Conservation (phyloP, 2,888 invertebrate species). For the Celastrina argiolus region DNA sequence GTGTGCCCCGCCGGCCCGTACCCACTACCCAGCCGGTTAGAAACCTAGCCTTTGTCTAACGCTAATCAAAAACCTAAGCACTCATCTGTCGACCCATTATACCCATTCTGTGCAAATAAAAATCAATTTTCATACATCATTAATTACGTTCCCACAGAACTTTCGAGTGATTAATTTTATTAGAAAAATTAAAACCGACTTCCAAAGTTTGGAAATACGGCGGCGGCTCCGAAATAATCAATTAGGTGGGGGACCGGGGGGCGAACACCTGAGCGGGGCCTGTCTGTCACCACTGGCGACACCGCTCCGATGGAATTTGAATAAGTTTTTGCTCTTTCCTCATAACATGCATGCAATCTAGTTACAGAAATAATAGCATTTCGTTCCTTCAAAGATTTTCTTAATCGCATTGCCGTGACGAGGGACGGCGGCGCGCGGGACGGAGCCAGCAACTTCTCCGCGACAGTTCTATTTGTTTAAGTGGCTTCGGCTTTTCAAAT, state of each 20-base stretch:
- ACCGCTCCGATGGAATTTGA: background rate
- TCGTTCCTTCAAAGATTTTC: conserved; percentile 45
- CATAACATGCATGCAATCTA: conserved; percentile 32
- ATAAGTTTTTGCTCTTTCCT: conserved; percentile 22
- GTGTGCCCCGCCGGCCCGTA: conserved; percentile 26
- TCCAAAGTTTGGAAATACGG: conserved; percentile 5
- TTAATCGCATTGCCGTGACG: conserved; percentile 41
- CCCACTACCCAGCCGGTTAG: conserved; percentile 12
- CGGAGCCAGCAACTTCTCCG: background rate
- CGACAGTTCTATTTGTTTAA: background rate
- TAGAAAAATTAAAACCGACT: conserved; percentile 8
- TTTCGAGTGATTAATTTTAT: conserved; percentile 10
- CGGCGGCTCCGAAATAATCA: conserved; percentile 4
- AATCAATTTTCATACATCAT: conserved; percentile 5
- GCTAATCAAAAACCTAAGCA: conserved; percentile 21
- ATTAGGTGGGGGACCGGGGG: background rate
- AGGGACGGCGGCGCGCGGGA: conserved; percentile 26
- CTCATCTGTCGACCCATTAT: conserved; percentile 13
- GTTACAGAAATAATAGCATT: conserved; percentile 41
- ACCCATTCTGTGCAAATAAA: background rate
- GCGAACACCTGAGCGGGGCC: background rate
- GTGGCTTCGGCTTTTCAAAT: background rate
- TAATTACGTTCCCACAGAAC: background rate
- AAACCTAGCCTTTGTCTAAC: conserved; percentile 21
- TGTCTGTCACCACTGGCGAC: background rate